Conservation (phyloP, 2,888 invertebrate species). For the Cataglyphis cursor region DNA sequence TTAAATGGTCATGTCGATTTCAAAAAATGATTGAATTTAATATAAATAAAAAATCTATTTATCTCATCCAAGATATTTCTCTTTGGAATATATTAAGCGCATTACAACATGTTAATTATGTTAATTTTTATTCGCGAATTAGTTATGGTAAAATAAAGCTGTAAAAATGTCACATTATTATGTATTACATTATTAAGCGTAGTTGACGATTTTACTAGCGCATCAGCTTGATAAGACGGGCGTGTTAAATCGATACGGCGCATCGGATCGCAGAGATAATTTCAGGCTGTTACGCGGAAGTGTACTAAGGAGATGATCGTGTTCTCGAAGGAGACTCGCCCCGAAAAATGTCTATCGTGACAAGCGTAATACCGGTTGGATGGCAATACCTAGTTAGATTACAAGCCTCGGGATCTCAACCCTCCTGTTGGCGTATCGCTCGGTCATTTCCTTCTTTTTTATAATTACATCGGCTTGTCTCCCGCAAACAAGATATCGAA, state of each 20-base stretch:
- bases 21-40: not conserved
- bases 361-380: slow-evolving; percentile 72
- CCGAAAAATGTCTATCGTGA: slow-evolving; percentile 71
- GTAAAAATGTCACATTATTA: slow-evolving; percentile 14
- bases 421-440: slow-evolving; percentile 56
- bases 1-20: not conserved
- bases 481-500: slow-evolving; percentile 73
- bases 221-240: slow-evolving; percentile 45
- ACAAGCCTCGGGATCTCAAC: slow-evolving; percentile 60
- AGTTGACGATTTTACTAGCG: slow-evolving; percentile 19
- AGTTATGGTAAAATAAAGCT: slow-evolving; percentile 8
- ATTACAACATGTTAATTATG: not conserved
- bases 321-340: slow-evolving; percentile 59
- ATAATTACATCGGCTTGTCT: slow-evolving; percentile 78
- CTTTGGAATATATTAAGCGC: not conserved
- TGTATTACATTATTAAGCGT: not conserved
- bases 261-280: slow-evolving; percentile 67
- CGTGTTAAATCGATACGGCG: slow-evolving; percentile 64
- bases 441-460: slow-evolving; percentile 78
- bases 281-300: slow-evolving; percentile 64
- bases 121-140: not conserved
- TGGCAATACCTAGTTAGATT: slow-evolving; percentile 76
- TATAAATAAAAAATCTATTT: not conserved
- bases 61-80: not conserved
- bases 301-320: slow-evolving; percentile 69